Conservation (phyloP, 2,797 vertebrate genomes). For the Babyrousa celebensis region DNA sequence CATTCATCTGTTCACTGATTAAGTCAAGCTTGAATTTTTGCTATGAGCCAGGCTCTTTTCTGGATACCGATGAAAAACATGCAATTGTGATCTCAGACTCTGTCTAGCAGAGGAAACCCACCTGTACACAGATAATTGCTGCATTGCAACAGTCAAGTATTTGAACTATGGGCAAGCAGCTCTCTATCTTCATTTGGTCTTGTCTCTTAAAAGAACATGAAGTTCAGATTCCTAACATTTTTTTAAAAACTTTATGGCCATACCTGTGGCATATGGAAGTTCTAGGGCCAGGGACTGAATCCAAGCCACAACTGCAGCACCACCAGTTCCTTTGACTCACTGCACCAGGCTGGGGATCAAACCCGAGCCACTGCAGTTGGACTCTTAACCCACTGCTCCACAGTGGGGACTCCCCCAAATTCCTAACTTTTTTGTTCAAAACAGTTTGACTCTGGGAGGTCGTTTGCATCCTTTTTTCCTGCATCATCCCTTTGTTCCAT, state of each 20-base stretch:
- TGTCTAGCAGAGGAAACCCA: neutral
- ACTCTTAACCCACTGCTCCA: no score
- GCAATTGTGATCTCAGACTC: neutral
- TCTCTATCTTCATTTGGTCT: neutral
- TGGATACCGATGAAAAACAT: neutral
- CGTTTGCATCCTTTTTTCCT: neutral
- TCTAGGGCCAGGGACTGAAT: no score
- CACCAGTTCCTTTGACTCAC: no score
- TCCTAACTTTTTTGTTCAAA: slow-evolving; percentile 33
- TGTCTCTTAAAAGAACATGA: neutral
- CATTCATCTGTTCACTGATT: neutral
- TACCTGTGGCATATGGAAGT: no score
- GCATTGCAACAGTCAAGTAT: rapidly evolving
- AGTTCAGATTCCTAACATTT: neutral
- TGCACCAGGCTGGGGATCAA: no score
- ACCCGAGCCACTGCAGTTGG: no score
- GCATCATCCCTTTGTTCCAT: neutral
- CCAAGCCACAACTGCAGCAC: no score
- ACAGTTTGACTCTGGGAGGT: neutral
- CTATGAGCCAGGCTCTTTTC: neutral
- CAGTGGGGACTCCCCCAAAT: neutral
- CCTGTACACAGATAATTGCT: neutral
- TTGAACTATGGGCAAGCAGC: neutral
- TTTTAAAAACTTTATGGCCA: no score
- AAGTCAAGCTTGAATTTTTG: slow-evolving; percentile 5